These are phyloP conservation scores for Onychostruthus taczanowskii DNA, from an alignment of 2,113 vertebrate species.

Conservation along the genomic window DNA sequence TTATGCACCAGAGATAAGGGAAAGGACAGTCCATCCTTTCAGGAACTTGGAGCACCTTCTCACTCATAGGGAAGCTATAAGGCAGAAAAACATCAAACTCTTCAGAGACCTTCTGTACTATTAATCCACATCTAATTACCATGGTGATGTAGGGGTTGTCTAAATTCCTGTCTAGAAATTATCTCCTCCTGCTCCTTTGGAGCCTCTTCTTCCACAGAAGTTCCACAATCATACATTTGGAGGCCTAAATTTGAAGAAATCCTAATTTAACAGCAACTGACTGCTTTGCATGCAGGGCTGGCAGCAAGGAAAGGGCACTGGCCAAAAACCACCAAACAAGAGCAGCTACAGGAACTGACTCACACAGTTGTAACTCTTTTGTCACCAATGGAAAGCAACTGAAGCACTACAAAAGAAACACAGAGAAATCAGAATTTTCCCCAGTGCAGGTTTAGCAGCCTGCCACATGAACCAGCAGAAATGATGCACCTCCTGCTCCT, in stretches of 20 bases:
- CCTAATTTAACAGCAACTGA: not conserved
- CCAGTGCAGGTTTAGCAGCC: not conserved
- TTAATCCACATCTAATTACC: not conserved
- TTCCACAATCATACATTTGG: not conserved
- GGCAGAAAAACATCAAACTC: not conserved
- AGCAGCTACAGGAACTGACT: not conserved
- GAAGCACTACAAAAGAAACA: not conserved
- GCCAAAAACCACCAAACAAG: not conserved
- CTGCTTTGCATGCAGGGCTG: not conserved
- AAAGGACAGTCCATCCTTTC: not conserved
- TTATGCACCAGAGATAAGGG: not conserved
- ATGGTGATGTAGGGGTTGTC: not conserved
- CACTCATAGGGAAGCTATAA: not conserved
- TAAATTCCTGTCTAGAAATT: conserved; percentile 25
- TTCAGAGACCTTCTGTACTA: not conserved
- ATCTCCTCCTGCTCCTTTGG: conserved; percentile 17
- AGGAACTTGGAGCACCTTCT: not conserved
- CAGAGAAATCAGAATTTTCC: not conserved
- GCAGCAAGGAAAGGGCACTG: not conserved
- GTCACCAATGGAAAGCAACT: not conserved
- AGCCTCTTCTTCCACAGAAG: conserved; percentile 26
- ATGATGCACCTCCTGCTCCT: not conserved
- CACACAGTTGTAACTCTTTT: not conserved
- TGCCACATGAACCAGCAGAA: not conserved
- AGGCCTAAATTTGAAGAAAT: not conserved